phyloP scores from a whole-genome alignment of 2,888 invertebrate species.

The Nymphalis polychloros region DNA sequence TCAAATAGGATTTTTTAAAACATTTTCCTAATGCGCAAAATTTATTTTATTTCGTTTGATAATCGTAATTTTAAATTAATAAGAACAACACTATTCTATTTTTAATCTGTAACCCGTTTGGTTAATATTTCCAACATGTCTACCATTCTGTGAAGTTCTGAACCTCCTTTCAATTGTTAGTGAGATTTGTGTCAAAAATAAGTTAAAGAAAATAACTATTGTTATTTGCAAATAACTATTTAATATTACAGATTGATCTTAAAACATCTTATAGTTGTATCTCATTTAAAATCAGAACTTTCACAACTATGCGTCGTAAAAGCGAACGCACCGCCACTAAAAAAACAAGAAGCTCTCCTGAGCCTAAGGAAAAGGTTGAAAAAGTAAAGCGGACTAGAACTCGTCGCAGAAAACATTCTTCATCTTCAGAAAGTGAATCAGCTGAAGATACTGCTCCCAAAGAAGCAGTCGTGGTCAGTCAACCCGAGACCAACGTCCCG shows the following conservation, averaged over 20 bases:
- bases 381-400: conserved; percentile 79
- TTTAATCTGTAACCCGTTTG: not conserved
- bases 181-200: not conserved
- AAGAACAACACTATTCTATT: not conserved
- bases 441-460: conserved; percentile 63
- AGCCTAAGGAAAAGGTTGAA: conserved; percentile 82
- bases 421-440: conserved; percentile 79
- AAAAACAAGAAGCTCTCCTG: conserved; percentile 85
- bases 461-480: conserved; percentile 51
- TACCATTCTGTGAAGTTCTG: not conserved
- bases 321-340: conserved; percentile 85
- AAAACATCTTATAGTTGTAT: not conserved
- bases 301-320: conserved; percentile 85
- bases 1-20: too few species aligned
- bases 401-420: conserved; percentile 80
- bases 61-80: not conserved
- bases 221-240: not conserved
- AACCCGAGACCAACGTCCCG: conserved; percentile 55
- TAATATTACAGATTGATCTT: not conserved
- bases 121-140: conserved; percentile 7
- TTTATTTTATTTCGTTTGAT: not conserved
- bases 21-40: too few species aligned
- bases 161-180: not conserved
- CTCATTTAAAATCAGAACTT: not conserved
- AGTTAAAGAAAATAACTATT: not conserved